Percentiles rank a stretch among this genome's conserved stretches.
phyloP scores from a whole-genome alignment of 2,888 invertebrate species.

The Hanleya hanleyi region DNA sequence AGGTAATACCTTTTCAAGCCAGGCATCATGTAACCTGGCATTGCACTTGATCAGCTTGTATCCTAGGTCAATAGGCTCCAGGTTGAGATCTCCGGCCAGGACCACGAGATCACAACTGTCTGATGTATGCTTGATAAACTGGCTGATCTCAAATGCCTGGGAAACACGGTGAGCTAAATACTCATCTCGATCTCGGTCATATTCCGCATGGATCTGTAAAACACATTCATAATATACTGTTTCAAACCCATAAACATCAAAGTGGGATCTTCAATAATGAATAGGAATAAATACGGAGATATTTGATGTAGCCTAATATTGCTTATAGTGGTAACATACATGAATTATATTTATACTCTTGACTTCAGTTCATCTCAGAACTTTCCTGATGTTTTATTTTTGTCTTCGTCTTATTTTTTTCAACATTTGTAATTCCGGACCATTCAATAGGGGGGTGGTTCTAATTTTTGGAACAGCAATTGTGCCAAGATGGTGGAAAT shows the following conservation, averaged over 20 bases:
- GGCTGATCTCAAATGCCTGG: constrained; percentile 95
- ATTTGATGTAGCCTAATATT: too few relatives aligned
- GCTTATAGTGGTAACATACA: too few relatives aligned
- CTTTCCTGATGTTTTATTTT: too few relatives aligned
- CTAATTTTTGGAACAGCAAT: too few relatives aligned
- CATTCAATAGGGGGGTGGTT: too few relatives aligned
- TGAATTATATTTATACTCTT: too few relatives aligned
- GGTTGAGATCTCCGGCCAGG: constrained; percentile 95
- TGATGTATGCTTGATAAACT: constrained; percentile 91
- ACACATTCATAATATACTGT: neutral
- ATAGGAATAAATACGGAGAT: too few relatives aligned
- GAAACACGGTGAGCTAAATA: constrained; percentile 93
- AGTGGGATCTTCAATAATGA: neutral
- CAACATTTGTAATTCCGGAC: too few relatives aligned
- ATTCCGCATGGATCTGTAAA: constrained; percentile 88
- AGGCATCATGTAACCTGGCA: constrained; percentile 65
- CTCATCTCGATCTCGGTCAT: constrained; percentile 84
- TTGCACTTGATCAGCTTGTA: constrained; percentile 76
- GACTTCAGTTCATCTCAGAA: too few relatives aligned
- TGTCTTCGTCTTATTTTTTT: too few relatives aligned
- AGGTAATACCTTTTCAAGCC: constrained; percentile 64
- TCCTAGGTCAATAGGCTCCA: constrained; percentile 85
- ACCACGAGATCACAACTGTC: constrained; percentile 84
- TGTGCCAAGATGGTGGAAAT: too few relatives aligned
- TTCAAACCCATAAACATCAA: neutral